Evolutionary conservation across 2,888 invertebrate genomes (phyloP).

Genomic region (Dione juno): DNA sequence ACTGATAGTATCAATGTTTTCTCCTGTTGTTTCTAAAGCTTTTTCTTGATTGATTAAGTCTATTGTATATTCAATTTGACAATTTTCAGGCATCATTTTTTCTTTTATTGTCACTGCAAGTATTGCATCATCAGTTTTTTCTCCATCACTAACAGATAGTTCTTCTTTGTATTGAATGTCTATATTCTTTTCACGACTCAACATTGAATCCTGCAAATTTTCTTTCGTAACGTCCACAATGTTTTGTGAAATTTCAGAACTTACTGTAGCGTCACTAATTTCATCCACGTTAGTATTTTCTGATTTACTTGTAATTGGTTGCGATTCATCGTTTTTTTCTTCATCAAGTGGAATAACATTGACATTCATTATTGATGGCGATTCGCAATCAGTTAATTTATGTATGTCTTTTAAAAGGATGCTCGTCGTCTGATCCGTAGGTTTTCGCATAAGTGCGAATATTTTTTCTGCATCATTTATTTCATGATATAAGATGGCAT

Average conservation of each 20-base stretch:
- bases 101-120: conserved; percentile 34
- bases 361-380: neutral
- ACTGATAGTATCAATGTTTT: neutral
- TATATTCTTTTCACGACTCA: neutral
- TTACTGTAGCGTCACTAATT: neutral
- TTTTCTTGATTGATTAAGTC: conserved; percentile 28
- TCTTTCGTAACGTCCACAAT: neutral
- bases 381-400: neutral
- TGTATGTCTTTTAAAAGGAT: neutral
- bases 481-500: conserved; percentile 43
- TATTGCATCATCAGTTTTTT: conserved; percentile 21
- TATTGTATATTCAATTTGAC: conserved; percentile 28
- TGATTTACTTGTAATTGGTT: neutral
- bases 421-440: conserved; percentile 29
- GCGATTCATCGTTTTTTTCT: neutral
- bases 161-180: neutral
- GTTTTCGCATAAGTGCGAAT: conserved; percentile 47
- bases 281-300: too few species aligned
- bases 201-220: neutral
- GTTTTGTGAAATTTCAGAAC: conserved; percentile 15
- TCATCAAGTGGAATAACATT: neutral
- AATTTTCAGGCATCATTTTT: conserved; percentile 28
- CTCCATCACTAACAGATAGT: neutral
- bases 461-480: conserved; percentile 46
- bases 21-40: neutral